Conservation (phyloP, 2,113 vertebrate genomes). For the Burhinus oedicnemus region DNA sequence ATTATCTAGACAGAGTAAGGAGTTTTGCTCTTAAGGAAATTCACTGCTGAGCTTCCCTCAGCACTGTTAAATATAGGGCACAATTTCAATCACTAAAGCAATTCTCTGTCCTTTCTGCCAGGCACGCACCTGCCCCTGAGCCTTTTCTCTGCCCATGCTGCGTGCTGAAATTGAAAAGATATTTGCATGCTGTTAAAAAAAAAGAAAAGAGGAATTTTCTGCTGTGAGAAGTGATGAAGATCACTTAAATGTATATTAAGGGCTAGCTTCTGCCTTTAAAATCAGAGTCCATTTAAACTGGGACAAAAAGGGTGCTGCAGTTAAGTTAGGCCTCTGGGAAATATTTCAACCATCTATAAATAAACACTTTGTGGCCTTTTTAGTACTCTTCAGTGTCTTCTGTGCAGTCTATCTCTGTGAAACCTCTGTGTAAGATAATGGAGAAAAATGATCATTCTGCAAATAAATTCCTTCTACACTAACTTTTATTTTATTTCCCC, state of each 20-base stretch:
- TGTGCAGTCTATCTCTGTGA: neutral
- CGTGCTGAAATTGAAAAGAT: neutral
- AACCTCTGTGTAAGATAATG: neutral
- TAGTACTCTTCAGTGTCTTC: neutral
- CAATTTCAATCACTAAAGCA: neutral
- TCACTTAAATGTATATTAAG: neutral
- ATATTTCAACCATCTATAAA: neutral
- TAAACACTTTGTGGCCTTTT: neutral
- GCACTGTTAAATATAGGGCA: neutral
- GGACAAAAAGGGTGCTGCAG: neutral
- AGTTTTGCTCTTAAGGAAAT: neutral
- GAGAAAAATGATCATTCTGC: neutral
- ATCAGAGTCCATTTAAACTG: neutral
- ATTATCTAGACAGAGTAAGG: neutral
- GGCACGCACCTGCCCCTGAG: neutral
- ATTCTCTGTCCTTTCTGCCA: neutral
- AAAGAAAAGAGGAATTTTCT: neutral
- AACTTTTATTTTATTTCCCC: conserved; percentile 17
- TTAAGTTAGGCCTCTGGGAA: neutral
- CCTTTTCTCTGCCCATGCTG: neutral
- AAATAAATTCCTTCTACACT: neutral
- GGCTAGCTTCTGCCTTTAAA: neutral
- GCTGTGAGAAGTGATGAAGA: neutral
- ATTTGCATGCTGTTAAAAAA: neutral
- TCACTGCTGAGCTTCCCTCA: neutral